Conservation (phyloP, 2,888 invertebrate species). For the Aphrophora alni region DNA sequence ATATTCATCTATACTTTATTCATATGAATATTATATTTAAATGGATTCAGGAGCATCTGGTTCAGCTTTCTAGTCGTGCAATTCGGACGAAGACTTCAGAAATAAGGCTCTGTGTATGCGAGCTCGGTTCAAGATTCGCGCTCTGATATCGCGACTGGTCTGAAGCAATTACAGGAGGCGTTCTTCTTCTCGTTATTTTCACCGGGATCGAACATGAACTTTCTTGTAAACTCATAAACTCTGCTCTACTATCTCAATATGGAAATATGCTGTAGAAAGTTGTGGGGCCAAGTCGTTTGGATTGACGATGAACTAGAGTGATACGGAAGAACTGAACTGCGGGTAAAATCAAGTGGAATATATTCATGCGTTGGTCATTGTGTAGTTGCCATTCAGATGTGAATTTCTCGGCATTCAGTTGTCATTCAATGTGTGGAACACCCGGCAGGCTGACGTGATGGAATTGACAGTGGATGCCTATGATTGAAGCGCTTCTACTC, state of each 20-base stretch:
- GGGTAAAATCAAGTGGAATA: background rate
- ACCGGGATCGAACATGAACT: background rate
- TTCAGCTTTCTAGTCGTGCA: background rate
- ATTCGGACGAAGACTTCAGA: too few relatives aligned
- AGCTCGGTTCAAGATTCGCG: background rate
- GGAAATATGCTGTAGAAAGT: conserved; percentile 5
- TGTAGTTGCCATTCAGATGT: background rate
- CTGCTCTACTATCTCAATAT: background rate
- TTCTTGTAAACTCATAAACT: background rate
- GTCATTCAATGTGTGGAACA: background rate
- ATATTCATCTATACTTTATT: too few relatives aligned
- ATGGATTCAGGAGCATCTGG: background rate
- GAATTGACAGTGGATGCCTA: background rate
- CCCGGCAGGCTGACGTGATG: background rate
- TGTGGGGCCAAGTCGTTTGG: too few relatives aligned
- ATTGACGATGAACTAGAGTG: background rate
- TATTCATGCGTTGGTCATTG: background rate
- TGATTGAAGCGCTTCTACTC: background rate
- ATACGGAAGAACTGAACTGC: background rate
- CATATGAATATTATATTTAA: background rate
- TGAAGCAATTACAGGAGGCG: background rate
- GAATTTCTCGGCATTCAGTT: conserved; percentile 5
- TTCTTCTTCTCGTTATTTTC: background rate
- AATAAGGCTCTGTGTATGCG: background rate
- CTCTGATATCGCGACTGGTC: background rate